These are phyloP conservation scores for Raja brachyura DNA, from an alignment of 2,113 vertebrate species.

Conservation along the genomic window DNA sequence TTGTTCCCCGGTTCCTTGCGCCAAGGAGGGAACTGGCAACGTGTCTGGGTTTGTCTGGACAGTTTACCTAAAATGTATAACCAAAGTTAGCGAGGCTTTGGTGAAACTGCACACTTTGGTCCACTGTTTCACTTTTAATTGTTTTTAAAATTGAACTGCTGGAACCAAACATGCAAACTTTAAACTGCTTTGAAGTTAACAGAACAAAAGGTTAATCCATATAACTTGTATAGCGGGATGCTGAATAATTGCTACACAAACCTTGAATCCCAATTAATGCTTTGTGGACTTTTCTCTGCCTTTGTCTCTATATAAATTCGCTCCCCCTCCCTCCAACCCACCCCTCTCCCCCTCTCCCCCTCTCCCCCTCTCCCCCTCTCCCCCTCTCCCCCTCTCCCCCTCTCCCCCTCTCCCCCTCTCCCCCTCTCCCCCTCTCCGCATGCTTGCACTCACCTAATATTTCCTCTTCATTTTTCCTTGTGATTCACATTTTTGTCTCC, in stretches of 20 bases:
- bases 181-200: slow-evolving; percentile 47
- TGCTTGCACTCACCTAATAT: background rate
- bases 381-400: background rate
- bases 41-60: slow-evolving; percentile 38
- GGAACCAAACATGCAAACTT: slow-evolving; percentile 58
- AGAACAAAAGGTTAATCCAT: slow-evolving; percentile 34
- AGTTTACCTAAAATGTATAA: slow-evolving; percentile 57
- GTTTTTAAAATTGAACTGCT: slow-evolving; percentile 16
- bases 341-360: too few relatives aligned
- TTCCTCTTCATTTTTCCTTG: background rate
- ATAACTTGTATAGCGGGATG: slow-evolving; percentile 6
- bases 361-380: background rate
- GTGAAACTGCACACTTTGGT: slow-evolving; percentile 52
- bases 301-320: background rate
- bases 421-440: background rate
- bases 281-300: background rate
- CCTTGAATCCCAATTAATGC: slow-evolving; percentile 3
- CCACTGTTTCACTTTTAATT: slow-evolving; percentile 8
- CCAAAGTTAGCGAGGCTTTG: slow-evolving; percentile 56
- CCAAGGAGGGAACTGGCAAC: background rate
- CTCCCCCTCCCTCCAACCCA: too few relatives aligned
- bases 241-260: slow-evolving; percentile 23
- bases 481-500: background rate
- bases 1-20: background rate
- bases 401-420: background rate